Base-by-base conservation (phyloP, 2,888 invertebrate genomes). In the Pogonocherus hispidulus region DNA sequence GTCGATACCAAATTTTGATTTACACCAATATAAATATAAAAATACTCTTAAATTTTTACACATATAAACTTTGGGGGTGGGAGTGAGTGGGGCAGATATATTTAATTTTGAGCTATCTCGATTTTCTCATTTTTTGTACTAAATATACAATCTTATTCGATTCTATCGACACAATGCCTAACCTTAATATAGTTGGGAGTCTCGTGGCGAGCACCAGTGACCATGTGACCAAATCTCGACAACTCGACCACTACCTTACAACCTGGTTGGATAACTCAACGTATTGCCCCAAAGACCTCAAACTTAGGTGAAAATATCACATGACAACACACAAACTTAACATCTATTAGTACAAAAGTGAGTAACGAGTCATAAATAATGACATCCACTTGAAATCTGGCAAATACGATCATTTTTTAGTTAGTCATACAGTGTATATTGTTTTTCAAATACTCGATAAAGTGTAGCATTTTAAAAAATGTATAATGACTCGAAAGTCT, bases 11-110 rank as follows among this genome's bases (percentile, higher is more conserved):
- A 86, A 86, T 86, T 86, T 86, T 86, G 86, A 86, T 86, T 86
- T 85, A 86, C 86, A 86, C 86, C 85, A 86, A 86, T 86, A 86
- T 86, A 86, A 86, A 85, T 86, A 86, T 86, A 86, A 86, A 86
- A 86, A 86, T 86, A 86, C 85, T 86, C 85, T 86, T 83, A 83
- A 85, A 85, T 84, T 86, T 85, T 86, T 85, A 85, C 85, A 86
- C 85, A 84, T 85, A 86, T 86, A 85, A 85, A 85, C 84, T 81
- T 83, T 80, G 75, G 75, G 74, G 79, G 78, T 73, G 77, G 65
- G 69, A 73, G 72, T 72, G 78, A 76, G 74, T 76, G 54, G 37
- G 78, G 78, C 79, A 77, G 77, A 76, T 78, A 77, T 69, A 82
- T 81, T 83, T 82, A 85, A 86, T 86, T 86, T 86, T 86, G 86